A percentile compares a stretch with the other conserved stretches of the same genome.
phyloP scores from a whole-genome alignment of 64 coral and sea anemone species.

The Montipora efflorescens region DNA sequence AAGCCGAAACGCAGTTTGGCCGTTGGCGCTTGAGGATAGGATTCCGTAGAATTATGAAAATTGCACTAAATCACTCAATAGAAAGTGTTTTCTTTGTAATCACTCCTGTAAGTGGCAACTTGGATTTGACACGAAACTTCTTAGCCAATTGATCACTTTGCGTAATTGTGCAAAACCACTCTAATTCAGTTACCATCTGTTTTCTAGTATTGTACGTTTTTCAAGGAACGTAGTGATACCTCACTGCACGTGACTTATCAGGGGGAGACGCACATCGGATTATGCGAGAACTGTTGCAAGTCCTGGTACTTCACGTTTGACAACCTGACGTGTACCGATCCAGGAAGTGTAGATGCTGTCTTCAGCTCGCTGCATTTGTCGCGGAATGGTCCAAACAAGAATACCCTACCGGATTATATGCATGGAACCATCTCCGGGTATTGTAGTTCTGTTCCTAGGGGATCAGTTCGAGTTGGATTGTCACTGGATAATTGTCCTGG shows the following conservation, averaged over 20 bases:
- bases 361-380: conserved; percentile 66
- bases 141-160: not conserved
- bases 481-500: conserved; percentile 58
- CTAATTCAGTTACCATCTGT: conserved; percentile 6
- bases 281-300: conserved; percentile 81
- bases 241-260: conserved; percentile 77
- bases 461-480: conserved; percentile 67
- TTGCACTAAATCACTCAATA: too few relatives aligned
- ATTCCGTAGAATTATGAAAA: too few relatives aligned
- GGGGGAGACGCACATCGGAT: conserved; percentile 78
- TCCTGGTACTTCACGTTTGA: conserved; percentile 87
- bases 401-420: conserved; percentile 72
- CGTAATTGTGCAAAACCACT: not conserved
- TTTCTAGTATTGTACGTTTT: conserved; percentile 42
- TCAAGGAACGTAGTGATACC: conserved; percentile 40
- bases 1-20: too few relatives aligned
- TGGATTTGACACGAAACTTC: too few relatives aligned
- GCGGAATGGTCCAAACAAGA: conserved; percentile 40
- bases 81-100: too few relatives aligned
- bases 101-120: too few relatives aligned
- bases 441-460: conserved; percentile 64
- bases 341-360: conserved; percentile 67
- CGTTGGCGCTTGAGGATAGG: too few relatives aligned
- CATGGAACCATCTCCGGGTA: conserved; percentile 88
- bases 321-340: conserved; percentile 73